phyloP scores from a whole-genome alignment of 2,113 vertebrate genomes.

The Rynchops niger region DNA sequence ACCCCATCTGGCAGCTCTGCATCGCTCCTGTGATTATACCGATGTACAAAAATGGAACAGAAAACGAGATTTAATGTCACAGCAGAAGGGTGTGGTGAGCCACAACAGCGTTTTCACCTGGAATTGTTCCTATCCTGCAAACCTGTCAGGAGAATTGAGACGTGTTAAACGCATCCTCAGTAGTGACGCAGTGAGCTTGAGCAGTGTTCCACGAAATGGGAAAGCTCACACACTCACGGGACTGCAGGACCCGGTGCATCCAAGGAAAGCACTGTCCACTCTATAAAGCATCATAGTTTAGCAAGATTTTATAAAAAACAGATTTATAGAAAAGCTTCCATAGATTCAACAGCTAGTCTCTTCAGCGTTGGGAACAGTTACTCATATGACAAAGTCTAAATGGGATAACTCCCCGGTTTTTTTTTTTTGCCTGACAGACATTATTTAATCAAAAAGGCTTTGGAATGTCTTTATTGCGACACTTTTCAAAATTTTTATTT shows the following conservation, averaged over 20 bases:
- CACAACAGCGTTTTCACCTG: background rate
- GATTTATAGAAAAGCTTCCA: background rate
- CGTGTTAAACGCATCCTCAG: accelerated
- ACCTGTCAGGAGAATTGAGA: background rate
- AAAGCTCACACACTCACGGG: background rate
- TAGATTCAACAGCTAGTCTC: background rate
- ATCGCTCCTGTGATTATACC: background rate
- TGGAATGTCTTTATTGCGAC: background rate
- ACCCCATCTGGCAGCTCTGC: background rate
- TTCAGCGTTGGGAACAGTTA: background rate
- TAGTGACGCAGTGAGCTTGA: background rate
- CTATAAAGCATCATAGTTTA: background rate
- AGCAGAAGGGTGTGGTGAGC: background rate
- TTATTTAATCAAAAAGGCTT: background rate
- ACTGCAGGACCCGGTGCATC: background rate
- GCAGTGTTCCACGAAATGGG: background rate
- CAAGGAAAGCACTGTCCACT: background rate
- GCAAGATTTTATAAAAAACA: background rate
- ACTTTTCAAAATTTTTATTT: background rate
- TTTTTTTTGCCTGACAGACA: background rate
- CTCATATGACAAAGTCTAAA: background rate
- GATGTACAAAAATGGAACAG: background rate
- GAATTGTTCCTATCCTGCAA: background rate
- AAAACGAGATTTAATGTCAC: background rate
- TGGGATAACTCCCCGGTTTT: background rate